phyloP scores from a whole-genome alignment of 2,888 invertebrate genomes.

The Caenorhabditis zanzibari region DNA sequence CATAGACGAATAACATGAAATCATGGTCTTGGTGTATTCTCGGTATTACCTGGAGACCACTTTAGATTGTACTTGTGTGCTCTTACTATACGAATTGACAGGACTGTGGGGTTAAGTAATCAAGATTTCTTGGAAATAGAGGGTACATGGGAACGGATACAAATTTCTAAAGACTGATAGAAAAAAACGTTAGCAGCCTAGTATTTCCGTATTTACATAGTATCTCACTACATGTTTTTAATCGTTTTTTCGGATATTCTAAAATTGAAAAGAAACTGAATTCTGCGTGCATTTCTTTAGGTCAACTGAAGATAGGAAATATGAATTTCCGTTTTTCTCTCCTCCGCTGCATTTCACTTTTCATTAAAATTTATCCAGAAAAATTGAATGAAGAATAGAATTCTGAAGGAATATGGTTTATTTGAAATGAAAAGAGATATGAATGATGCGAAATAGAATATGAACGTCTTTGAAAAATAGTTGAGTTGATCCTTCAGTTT shows the following conservation, averaged over 20 bases:
- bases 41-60: not conserved
- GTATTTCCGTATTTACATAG: too few species aligned
- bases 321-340: slow-evolving; percentile 16
- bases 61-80: too few species aligned
- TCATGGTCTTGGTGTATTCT: not conserved
- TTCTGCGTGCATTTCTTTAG: slow-evolving; percentile 19
- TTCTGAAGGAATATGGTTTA: not conserved
- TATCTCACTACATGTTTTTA: too few species aligned
- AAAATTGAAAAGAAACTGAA: slow-evolving; percentile 8
- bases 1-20: not conserved
- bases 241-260: not conserved
- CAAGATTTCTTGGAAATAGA: too few species aligned
- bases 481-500: too few species aligned
- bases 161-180: too few species aligned
- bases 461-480: too few species aligned
- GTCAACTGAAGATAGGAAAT: slow-evolving; percentile 18
- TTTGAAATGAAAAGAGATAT: not conserved
- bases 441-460: too few species aligned
- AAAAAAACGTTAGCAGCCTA: too few species aligned
- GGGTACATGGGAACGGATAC: too few species aligned
- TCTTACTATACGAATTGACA: too few species aligned
- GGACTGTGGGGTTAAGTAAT: not conserved
- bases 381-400: not conserved
- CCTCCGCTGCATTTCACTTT: not conserved
- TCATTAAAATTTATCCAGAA: slow-evolving; percentile 5